Percentiles rank a stretch among this genome's conserved stretches.
These are phyloP conservation scores for Rhabdomys pumilio DNA, from an alignment of 2,797 vertebrate species.

Conservation along the genomic window DNA sequence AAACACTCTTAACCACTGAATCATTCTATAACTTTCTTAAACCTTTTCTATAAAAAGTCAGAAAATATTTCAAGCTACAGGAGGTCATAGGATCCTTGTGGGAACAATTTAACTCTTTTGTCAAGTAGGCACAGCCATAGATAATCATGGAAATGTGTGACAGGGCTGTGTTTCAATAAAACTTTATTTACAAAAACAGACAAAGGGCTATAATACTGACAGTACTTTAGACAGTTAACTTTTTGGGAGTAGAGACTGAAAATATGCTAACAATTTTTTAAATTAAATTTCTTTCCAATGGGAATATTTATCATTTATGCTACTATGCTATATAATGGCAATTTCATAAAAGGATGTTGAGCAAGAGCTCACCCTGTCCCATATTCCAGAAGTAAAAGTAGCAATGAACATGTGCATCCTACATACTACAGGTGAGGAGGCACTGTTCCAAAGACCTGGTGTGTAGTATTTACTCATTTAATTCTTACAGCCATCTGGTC, in stretches of 20 bases:
- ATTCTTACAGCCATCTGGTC: background rate
- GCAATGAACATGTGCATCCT: rapidly evolving
- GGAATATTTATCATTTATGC: background rate
- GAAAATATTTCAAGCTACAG: background rate
- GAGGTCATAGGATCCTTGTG: background rate
- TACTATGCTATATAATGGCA: background rate
- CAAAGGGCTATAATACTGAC: background rate
- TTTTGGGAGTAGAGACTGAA: background rate
- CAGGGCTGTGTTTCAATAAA: background rate
- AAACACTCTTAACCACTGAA: background rate
- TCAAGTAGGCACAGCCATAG: background rate
- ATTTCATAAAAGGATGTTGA: background rate
- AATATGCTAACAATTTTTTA: background rate
- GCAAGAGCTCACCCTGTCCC: background rate
- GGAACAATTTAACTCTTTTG: background rate
- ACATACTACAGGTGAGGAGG: background rate
- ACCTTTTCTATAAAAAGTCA: background rate
- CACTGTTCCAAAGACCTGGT: background rate
- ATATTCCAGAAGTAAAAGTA: background rate
- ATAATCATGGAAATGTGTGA: background rate
- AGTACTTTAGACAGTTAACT: background rate
- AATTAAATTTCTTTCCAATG: background rate
- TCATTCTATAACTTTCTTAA: background rate
- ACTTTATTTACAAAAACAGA: constrained; percentile 22
- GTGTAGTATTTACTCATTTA: background rate